Base-by-base conservation (phyloP, 2,888 invertebrate species). In the Petrophora chlorosata region DNA sequence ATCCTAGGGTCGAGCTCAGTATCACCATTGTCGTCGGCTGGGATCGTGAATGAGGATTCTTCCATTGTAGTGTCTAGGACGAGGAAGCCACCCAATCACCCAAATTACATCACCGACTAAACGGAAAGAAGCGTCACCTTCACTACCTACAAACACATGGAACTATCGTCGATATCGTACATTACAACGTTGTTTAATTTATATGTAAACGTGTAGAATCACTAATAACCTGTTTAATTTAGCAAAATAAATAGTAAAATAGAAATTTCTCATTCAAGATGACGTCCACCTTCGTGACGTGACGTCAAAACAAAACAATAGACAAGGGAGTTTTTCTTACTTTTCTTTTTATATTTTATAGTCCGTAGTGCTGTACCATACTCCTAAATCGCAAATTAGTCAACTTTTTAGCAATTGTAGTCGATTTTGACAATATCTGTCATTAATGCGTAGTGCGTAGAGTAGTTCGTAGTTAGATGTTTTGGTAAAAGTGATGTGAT, bases 1-100 rank as follows among this genome's bases (percentile, higher is more conserved):
- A 91, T 91, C 84, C 91, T 89, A 82, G 91, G 91, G 70, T 91
- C 91, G 79, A 91, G 91, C 78, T 91, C 91, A 83, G 89, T 82
- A 76, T 90, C 90, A 81, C 88, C 90, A 82, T 86, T 88, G 88
- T 90, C 89, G 67, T 90, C 89, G 58, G 90, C 89, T 64, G 90
- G 90, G 72, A 91, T 90, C 51, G 90, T 91, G 77, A 91, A 91
- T 66, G 90, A 91, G 71, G 90, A 90, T 75, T 91, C 90, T 80
- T 90, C 90, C 90, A 91, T 91, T 85, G 83, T 83, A 77, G 72
- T 73, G 73, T 70, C 70, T 73, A 73, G 71, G 70, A 79, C 75
- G 79, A 79, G 74, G 84, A 87, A 87, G 84, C 84, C 82, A 85
- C 82, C 80, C 84, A 86, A 85, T 81, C 84, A 79, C 84, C 68